Evolutionary conservation across 2,888 invertebrate species (phyloP), one percentile per base, ranked within the genome.

Genomic region (Octonoba sinensis): DNA sequence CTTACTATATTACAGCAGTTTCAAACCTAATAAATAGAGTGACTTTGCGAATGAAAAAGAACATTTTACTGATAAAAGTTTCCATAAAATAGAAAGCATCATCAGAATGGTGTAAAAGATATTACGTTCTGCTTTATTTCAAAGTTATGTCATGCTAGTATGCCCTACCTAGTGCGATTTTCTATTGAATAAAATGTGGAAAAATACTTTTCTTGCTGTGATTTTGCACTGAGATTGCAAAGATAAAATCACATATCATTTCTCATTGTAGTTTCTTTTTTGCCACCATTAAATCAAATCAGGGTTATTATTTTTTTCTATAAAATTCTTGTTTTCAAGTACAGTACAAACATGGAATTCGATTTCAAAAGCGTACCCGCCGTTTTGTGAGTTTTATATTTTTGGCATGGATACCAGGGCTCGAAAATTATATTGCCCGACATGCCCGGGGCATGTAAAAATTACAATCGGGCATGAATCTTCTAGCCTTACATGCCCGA

Each of bases 201-300:
- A 62, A n/a, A 54, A 64, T 73, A 54, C 51, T 73, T 64, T 73
- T 15, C 64, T 57, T 13, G n/a, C 56, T 64, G n/a, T 73, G 44
- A 64, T 73, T 64, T 47, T 22, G 47, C 54, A 74, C 36, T 36
- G 36, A 36, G 36, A 66, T 57, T 66, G 27, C 74, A 16, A 47
- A 54, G 65, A 66, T 74, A 74, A 65, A 57, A 74, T 74, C 57
- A 66, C 24, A 51, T 57, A 74, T 74, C 74, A 74, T 74, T 74
- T 74, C 57, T 74, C 74, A 74, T 65, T 47, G 36, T n/a, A 44
- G 27, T 44, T 64, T 44, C 36, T 73, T 73, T 18, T 51, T 15
- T 60, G 54, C 64, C 16, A 46, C n/a, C 47, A 36, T 36, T 36
- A 36, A 36, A 36, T 36, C 36, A 36, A 36, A 36, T 3, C 6